Percentiles rank a stretch among this genome's conserved stretches.
Conservation (phyloP, 2,888 invertebrate genomes). For the Scaeva pyrastri region DNA sequence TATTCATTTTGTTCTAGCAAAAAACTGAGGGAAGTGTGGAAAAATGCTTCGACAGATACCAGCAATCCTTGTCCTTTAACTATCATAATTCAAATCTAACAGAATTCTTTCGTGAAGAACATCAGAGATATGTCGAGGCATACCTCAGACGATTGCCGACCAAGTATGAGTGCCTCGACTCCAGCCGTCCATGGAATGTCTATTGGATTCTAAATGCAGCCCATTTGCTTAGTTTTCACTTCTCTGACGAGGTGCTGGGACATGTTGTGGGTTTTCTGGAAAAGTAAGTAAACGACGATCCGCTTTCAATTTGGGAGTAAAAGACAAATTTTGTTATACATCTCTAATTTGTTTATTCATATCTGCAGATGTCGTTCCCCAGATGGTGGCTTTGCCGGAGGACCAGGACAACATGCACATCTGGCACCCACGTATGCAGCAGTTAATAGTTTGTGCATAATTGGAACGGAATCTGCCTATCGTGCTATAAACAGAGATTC, state of each 20-base stretch:
- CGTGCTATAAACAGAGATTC: conserved; percentile 90
- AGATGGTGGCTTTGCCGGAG: conserved; percentile 96
- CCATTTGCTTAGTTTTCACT: conserved; percentile 88
- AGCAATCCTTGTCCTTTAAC: conserved; percentile 81
- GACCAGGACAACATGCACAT: conserved; percentile 96
- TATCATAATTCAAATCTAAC: conserved; percentile 86
- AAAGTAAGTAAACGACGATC: conserved; percentile 82
- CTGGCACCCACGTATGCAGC: conserved; percentile 99
- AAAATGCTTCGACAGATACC: conserved; percentile 85
- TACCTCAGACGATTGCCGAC: conserved; percentile 88
- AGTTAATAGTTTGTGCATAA: conserved; percentile 94
- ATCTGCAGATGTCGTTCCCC: conserved; percentile 80
- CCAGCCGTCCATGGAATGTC: conserved; percentile 97
- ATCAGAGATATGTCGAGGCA: conserved; percentile 88
- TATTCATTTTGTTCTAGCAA: conserved; percentile 81
- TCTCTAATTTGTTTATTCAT: not conserved
- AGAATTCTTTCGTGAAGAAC: conserved; percentile 86
- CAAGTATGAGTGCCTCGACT: conserved; percentile 93
- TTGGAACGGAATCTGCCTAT: conserved; percentile 95
- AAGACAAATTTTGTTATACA: too few species aligned
- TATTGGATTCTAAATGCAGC: conserved; percentile 98
- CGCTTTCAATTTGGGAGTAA: too few species aligned
- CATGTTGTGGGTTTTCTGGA: conserved; percentile 86
- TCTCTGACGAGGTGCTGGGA: conserved; percentile 86
- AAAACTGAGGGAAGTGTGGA: conserved; percentile 86